Evolutionary conservation across 2,797 vertebrate species (phyloP).

Genomic region (Petrocephalus schoutedeni): DNA sequence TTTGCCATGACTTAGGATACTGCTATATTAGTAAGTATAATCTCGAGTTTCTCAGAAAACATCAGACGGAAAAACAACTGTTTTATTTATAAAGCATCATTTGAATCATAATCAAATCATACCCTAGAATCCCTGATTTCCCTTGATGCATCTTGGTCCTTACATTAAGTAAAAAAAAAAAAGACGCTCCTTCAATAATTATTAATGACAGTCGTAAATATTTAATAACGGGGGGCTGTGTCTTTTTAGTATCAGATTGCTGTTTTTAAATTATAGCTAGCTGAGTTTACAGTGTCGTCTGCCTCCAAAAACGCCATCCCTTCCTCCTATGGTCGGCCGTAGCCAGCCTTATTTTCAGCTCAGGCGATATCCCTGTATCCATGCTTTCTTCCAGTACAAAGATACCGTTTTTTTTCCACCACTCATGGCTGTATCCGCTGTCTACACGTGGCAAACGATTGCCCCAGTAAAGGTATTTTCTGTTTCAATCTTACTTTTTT

Average conservation of each 20-base stretch:
- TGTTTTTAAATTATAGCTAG: slow-evolving; percentile 64
- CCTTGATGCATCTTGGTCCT: neutral
- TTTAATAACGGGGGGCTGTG: neutral
- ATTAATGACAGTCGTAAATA: slow-evolving; percentile 8
- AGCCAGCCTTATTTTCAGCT: slow-evolving; percentile 58
- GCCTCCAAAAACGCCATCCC: slow-evolving; percentile 78
- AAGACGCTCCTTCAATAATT: neutral
- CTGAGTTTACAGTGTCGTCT: slow-evolving; percentile 72
- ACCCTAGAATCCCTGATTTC: neutral
- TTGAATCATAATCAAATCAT: neutral
- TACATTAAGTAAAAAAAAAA: neutral
- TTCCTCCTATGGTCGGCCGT: slow-evolving; percentile 63
- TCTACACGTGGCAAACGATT: slow-evolving; percentile 97
- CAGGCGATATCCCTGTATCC: slow-evolving; percentile 75
- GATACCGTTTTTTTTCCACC: slow-evolving; percentile 42
- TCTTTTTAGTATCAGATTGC: slow-evolving; percentile 48
- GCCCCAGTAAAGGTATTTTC: slow-evolving; percentile 96
- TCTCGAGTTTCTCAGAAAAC: neutral
- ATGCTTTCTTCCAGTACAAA: slow-evolving; percentile 83
- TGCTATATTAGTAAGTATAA: neutral
- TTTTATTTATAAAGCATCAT: neutral
- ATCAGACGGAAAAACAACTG: neutral
- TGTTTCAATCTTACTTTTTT: slow-evolving; percentile 90
- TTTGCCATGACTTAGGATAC: neutral
- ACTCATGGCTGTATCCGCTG: slow-evolving; percentile 81